Conservation (phyloP, 2,797 vertebrate genomes). For the Aplochiton taeniatus region DNA sequence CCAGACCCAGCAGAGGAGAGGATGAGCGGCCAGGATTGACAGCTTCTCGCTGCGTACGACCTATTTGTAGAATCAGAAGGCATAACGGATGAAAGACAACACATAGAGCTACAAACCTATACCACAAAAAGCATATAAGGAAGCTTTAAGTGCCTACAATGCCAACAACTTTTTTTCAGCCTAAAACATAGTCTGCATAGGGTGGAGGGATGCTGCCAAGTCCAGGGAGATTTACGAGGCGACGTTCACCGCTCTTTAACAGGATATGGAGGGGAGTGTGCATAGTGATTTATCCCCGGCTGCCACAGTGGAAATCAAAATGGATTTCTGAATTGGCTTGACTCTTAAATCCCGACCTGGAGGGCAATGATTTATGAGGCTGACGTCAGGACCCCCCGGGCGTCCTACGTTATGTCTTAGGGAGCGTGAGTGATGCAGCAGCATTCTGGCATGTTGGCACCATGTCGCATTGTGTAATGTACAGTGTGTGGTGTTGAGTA, state of each 20-base stretch:
- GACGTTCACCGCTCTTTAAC: neutral
- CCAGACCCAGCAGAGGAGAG: neutral
- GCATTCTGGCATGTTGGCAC: neutral
- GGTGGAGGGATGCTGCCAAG: neutral
- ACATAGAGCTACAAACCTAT: too few relatives aligned
- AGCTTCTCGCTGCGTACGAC: neutral
- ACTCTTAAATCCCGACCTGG: conserved; percentile 1
- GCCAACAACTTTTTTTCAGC: too few relatives aligned
- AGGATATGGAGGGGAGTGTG: neutral
- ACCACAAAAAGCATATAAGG: neutral
- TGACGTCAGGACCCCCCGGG: neutral
- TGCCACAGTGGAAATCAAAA: neutral
- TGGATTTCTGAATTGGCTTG: neutral
- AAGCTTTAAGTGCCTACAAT: too few relatives aligned
- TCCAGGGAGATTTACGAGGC: neutral
- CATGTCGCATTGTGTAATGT: neutral
- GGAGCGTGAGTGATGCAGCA: conserved; percentile 5
- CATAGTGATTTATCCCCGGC: neutral
- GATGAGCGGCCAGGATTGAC: neutral
- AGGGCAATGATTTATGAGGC: neutral
- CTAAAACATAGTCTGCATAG: neutral
- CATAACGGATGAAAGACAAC: neutral
- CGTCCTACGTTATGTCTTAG: neutral
- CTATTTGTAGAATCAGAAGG: neutral
- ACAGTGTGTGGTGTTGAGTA: neutral